Evolutionary conservation across 2,888 invertebrate species (phyloP), one percentile per base, ranked within the genome.

Genomic region (Cephus runcator): DNA sequence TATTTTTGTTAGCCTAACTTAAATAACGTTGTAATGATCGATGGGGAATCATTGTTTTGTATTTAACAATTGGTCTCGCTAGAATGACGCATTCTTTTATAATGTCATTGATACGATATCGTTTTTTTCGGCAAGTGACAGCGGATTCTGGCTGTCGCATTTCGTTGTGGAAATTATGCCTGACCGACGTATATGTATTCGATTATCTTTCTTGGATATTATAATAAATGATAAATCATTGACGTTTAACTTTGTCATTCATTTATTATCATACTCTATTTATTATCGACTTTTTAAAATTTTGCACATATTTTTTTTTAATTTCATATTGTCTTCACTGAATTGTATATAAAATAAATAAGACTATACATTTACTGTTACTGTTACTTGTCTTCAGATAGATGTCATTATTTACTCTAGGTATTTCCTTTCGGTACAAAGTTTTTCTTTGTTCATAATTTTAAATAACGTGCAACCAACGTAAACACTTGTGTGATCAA

Each of bases 1-100:
- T 88, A 89, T 89, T 89, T 89, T 89, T 90, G 86, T 90, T 87
- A 90, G 87, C 80, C 79, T 85, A 84, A 80, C 81, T 80, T 83
- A 80, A 80, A 82, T 73, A 75, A 79, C 74, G 79, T 82, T 85
- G 82, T 82, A 84, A 85, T 83, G 83, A 83, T 75, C 74, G 71
- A 78, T 82, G 77, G 73, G 79, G 71, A 76, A 77, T 84, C 80
- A 83, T 85, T 84, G 79, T 87, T 88, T 85, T 85, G 79, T 77
- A 80, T 84, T 84, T 84, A 85, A 81, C 68, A 77, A 77, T 75
- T 79, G 69, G 73, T 75, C 15, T 69, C 35, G 56, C 35, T 35
- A 69, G 31, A 69, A 75, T 81, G 81, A 86, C 75, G 69, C 31
- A 83, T 85, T 85, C 78, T 85, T 85, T 86, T 82, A 83, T 83